phyloP scores from a whole-genome alignment of 1,140 invertebrate species.

The Oedothorax gibbosus region DNA sequence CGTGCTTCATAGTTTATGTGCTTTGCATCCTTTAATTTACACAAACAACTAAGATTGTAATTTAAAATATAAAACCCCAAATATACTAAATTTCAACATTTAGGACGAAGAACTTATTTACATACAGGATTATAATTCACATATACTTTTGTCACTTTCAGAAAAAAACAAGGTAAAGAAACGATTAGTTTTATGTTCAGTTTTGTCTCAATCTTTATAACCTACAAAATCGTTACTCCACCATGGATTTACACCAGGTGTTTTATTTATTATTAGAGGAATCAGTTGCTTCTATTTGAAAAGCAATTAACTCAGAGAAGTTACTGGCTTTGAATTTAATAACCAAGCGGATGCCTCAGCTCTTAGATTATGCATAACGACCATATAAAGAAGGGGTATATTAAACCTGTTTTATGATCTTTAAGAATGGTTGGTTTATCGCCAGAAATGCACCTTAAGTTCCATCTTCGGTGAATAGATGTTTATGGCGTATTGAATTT shows the following conservation, averaged over 20 bases:
- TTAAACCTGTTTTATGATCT: slow-evolving; percentile 45
- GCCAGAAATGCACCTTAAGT: slow-evolving; percentile 5
- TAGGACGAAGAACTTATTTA: no score
- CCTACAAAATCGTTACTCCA: slow-evolving; percentile 29
- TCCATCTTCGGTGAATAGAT: neutral
- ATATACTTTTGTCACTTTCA: no score
- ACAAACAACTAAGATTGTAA: no score
- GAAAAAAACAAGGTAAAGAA: no score
- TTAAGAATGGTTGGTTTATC: neutral
- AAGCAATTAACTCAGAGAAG: slow-evolving; percentile 43
- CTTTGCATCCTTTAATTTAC: no score
- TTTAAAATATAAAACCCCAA: no score
- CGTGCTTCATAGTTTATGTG: no score
- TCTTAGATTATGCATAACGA: slow-evolving; percentile 49
- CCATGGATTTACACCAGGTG: neutral
- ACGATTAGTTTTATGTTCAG: no score
- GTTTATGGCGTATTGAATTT: no score
- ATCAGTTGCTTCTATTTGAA: slow-evolving; percentile 29
- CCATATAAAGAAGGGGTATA: slow-evolving; percentile 32
- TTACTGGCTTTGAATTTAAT: slow-evolving; percentile 33
- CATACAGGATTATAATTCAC: no score
- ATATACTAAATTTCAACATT: no score
- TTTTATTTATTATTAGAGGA: slow-evolving; percentile 50
- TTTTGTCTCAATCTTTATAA: no score
- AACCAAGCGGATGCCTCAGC: slow-evolving; percentile 4